Conservation (phyloP, 2,888 invertebrate species). For the Choristoneura rosaceana region DNA sequence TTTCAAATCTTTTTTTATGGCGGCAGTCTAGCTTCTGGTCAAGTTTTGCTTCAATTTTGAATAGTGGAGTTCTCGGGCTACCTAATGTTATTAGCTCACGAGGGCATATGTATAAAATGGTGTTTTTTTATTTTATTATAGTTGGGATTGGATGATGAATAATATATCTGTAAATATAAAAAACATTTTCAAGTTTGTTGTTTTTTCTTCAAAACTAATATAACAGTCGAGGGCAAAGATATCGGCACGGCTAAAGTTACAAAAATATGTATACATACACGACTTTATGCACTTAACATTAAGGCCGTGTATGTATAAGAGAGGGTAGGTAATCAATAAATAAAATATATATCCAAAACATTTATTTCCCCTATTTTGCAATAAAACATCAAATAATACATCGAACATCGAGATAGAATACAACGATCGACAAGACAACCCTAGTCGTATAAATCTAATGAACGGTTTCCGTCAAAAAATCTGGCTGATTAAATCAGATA, state of each 20-base stretch:
- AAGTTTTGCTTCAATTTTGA: too few species aligned
- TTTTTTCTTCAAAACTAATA: slow-evolving; percentile 13
- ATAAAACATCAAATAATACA: background rate
- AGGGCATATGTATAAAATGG: slow-evolving; percentile 27
- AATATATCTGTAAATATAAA: slow-evolving; percentile 40
- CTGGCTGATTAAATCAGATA: too few species aligned
- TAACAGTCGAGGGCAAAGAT: too few species aligned
- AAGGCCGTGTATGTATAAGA: too few species aligned
- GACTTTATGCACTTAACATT: too few species aligned
- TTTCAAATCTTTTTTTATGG: too few species aligned
- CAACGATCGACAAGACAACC: too few species aligned
- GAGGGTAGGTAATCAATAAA: background rate
- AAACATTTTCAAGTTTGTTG: slow-evolving; percentile 22
- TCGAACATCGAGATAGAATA: too few species aligned
- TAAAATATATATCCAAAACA: background rate
- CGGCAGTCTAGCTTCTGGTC: background rate
- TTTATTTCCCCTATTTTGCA: background rate
- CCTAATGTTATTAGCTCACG: background rate
- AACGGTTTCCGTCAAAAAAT: too few species aligned
- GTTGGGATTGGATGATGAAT: slow-evolving; percentile 23
- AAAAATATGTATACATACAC: too few species aligned
- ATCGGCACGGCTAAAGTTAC: too few species aligned
- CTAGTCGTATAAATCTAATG: too few species aligned
- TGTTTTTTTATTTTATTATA: slow-evolving; percentile 25
- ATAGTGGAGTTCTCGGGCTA: background rate